Evolutionary conservation across 2,113 vertebrate species (phyloP), one percentile per base, ranked within the genome.

Genomic region (Actinemys pallida): DNA sequence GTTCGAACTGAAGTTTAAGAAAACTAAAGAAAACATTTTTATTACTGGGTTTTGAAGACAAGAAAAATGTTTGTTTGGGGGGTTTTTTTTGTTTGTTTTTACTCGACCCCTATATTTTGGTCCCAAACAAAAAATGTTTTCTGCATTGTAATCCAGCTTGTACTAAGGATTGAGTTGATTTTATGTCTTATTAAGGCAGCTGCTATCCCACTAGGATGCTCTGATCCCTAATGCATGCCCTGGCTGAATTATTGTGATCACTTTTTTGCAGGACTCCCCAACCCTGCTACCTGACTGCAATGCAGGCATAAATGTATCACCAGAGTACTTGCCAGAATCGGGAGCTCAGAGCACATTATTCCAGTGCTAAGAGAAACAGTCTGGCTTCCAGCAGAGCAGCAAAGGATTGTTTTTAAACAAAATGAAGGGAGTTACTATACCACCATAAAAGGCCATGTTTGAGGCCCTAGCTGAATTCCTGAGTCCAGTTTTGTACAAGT

Each of bases 131-230:
- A 89, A 84, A 83, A 20, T 59, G 35, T 42, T 56, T 84, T 75
- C 90, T 12, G 16, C 2, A 31, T 13, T 1, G 0, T 25, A 76
- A 53, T 81, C 79, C 57, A 27, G 0, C 24, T 72, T 90, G 42
- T 62, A 69, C 80, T 2, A 35, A 82, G 62, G 20, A 79, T 12
- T 8, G 13, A 12, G 79, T 13, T 72, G 54, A 57, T 29, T 81
- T 29, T 1, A 2, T 0, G 1, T 2, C 62, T 1, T 2, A 3
- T 52, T 24, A 35, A 12, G 92, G 42, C 76, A 6, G 42, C 31
- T 0, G 0, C 82, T 53, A 2, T 3, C 5, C 25, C 86, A 65
- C 4, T 8, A 1, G 2, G 5, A 1, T 1, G 2, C 53, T 81
- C 50, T 2, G 29, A 56, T 4, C 0, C 1, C 65, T 72, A 72